These are phyloP conservation scores for Ophonus ardosiacus DNA, from an alignment of 2,888 invertebrate species.

Conservation along the genomic window DNA sequence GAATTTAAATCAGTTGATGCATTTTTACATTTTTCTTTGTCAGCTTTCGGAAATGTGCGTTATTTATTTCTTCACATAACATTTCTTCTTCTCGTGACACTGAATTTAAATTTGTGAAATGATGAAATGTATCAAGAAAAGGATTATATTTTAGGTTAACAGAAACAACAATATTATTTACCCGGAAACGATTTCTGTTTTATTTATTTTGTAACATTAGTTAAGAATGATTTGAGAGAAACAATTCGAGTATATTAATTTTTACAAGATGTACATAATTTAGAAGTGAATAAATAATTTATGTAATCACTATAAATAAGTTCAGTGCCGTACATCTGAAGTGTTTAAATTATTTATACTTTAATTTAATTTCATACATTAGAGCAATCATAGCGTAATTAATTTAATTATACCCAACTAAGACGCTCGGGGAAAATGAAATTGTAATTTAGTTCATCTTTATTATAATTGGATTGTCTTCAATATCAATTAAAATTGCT, in stretches of 20 bases:
- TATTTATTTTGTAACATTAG: no score
- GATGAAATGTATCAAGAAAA: not conserved
- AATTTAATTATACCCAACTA: not conserved
- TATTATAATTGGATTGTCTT: not conserved
- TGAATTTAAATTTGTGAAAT: not conserved
- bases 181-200: no score
- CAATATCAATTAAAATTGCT: not conserved
- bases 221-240: no score
- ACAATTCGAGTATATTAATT: no score
- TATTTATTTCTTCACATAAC: slow-evolving; percentile 4
- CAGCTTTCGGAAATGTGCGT: slow-evolving; percentile 19
- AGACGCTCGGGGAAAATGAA: not conserved
- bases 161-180: not conserved
- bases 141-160: not conserved
- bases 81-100: not conserved
- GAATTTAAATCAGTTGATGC: slow-evolving; percentile 48
- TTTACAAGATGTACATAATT: no score
- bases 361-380: not conserved
- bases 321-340: not conserved
- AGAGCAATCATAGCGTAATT: not conserved
- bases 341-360: not conserved
- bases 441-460: not conserved
- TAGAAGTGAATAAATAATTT: no score
- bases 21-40: slow-evolving; percentile 40
- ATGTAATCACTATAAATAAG: not conserved